Percentiles rank a stretch among this genome's conserved stretches.
These are phyloP conservation scores for Myiagra hebetior DNA, from an alignment of 2,113 vertebrate genomes.

Conservation along the genomic window DNA sequence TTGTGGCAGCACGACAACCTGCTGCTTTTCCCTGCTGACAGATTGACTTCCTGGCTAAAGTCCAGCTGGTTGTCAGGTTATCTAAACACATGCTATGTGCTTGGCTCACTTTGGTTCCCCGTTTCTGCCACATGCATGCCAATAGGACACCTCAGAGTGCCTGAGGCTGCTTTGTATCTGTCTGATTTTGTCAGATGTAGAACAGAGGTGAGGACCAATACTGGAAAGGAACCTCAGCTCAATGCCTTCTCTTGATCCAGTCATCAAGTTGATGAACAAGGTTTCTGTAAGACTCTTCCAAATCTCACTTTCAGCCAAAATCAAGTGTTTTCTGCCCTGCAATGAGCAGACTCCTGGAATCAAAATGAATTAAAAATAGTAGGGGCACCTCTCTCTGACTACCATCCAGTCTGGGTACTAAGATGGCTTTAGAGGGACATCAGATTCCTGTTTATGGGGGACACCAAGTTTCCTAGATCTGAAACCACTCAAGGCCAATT, in stretches of 20 bases:
- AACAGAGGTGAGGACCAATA: background rate
- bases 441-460: background rate
- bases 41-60: background rate
- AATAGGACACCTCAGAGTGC: background rate
- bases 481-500: background rate
- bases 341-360: background rate
- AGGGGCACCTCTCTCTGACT: background rate
- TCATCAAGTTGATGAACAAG: background rate
- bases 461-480: background rate
- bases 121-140: background rate
- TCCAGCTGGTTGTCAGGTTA: background rate
- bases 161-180: background rate
- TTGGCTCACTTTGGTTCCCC: background rate
- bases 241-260: background rate
- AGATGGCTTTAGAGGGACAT: background rate
- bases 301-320: background rate
- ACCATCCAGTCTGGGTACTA: background rate
- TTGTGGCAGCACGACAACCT: background rate
- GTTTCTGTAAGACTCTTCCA: background rate
- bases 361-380: background rate
- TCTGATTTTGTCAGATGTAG: background rate
- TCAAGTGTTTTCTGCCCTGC: background rate
- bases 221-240: background rate
- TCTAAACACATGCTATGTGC: background rate
- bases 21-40: background rate